Conservation (phyloP, 2,797 vertebrate species). For the Tinamus major region DNA sequence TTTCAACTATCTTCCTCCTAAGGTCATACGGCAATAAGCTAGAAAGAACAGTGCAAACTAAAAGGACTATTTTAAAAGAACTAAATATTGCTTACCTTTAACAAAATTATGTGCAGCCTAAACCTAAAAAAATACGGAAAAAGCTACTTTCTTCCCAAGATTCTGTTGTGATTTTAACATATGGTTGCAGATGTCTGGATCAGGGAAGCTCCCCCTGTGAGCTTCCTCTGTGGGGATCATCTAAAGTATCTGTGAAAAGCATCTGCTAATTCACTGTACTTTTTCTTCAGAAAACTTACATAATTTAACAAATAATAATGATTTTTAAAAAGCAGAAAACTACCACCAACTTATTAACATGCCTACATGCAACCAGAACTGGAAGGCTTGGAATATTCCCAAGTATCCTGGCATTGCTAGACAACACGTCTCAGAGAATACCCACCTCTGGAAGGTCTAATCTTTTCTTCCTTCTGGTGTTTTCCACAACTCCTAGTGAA, state of each 20-base stretch:
- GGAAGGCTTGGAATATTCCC: fast-evolving
- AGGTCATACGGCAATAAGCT: background rate
- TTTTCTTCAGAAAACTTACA: background rate
- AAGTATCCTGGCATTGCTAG: background rate
- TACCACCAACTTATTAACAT: background rate
- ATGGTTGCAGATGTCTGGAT: background rate
- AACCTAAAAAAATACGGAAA: background rate
- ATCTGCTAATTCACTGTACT: background rate
- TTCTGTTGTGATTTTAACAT: background rate
- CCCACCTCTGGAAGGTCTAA: background rate
- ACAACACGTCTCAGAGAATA: background rate
- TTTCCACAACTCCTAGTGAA: background rate
- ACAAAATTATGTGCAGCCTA: background rate
- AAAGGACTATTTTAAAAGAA: background rate
- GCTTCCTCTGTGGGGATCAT: background rate
- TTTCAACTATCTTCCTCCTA: background rate
- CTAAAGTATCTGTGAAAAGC: background rate
- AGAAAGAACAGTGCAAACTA: background rate
- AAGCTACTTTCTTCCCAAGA: background rate
- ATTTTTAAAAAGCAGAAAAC: background rate
- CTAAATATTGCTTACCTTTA: background rate
- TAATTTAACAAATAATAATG: background rate
- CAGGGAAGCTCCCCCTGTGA: background rate
- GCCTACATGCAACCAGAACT: background rate
- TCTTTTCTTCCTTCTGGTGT: background rate